phyloP scores from a whole-genome alignment of 37 sponge, comb jelly and placozoan species.

The Axinella damicornis region DNA sequence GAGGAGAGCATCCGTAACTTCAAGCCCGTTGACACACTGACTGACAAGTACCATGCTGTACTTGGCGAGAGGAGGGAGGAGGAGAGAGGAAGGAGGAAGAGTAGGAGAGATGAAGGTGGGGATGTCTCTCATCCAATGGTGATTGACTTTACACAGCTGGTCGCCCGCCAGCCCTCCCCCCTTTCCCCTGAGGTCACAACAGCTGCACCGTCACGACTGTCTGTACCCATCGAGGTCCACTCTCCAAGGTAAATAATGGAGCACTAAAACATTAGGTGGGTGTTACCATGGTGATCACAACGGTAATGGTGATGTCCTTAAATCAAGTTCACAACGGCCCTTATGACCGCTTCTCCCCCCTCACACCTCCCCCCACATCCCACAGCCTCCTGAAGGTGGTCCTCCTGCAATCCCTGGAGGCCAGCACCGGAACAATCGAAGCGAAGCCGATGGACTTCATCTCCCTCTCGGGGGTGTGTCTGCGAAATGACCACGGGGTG shows the following conservation, averaged over 20 bases:
- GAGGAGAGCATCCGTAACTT: background rate
- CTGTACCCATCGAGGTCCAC: slow-evolving; percentile 21
- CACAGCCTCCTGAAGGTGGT: slow-evolving; percentile 53
- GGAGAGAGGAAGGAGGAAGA: background rate
- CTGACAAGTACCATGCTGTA: background rate
- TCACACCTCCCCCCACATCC: background rate
- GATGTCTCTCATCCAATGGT: background rate
- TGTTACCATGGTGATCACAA: too few relatives aligned
- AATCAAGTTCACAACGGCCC: background rate
- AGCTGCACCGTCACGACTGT: background rate
- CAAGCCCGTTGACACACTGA: background rate
- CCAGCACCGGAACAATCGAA: background rate
- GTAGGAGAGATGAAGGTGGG: background rate
- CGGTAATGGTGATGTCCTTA: too few relatives aligned
- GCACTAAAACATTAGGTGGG: too few relatives aligned
- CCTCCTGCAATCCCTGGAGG: slow-evolving; percentile 36
- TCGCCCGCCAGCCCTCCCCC: background rate
- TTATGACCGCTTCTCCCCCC: background rate
- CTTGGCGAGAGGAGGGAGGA: background rate
- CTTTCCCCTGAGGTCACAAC: background rate
- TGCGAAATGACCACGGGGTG: slow-evolving; percentile 43
- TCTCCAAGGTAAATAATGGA: slow-evolving; percentile 41
- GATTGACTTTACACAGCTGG: slow-evolving; percentile 19
- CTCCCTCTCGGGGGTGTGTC: slow-evolving; percentile 71
- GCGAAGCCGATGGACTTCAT: slow-evolving; percentile 66